Conservation (phyloP, 1,140 invertebrate species). For the Lysiphlebus fabarum region DNA sequence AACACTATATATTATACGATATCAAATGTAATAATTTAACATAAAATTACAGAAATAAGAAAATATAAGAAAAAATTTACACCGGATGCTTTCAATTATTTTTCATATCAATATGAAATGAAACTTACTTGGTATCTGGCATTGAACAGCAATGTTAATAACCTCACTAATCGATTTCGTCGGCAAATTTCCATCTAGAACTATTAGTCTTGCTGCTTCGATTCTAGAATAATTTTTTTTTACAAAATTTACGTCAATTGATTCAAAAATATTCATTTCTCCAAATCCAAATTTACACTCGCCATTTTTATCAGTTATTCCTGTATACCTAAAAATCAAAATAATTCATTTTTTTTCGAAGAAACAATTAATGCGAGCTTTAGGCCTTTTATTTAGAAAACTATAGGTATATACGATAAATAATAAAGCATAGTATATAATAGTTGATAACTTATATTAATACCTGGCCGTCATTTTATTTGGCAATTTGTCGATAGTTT, state of each 20-base stretch:
- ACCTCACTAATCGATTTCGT: conserved; percentile 63
- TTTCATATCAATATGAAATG: not conserved
- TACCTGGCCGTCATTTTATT: conserved; percentile 49
- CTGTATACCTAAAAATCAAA: conserved; percentile 60
- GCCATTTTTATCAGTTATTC: conserved; percentile 68
- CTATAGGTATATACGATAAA: too few species aligned
- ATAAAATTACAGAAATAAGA: too few species aligned
- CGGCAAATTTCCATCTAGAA: conserved; percentile 80
- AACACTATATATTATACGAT: too few species aligned
- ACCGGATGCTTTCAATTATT: too few species aligned
- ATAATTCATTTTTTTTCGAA: conserved; percentile 1
- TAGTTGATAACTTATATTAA: conserved; percentile 4
- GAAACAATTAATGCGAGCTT: too few species aligned
- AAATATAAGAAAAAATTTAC: too few species aligned
- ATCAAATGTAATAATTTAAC: too few species aligned
- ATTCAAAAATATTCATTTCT: conserved; percentile 78
- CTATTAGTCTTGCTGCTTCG: conserved; percentile 64
- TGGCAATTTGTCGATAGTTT: conserved; percentile 38
- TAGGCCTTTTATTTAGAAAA: too few species aligned
- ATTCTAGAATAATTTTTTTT: conserved; percentile 41
- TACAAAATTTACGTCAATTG: conserved; percentile 65
- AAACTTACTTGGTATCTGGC: conserved; percentile 66
- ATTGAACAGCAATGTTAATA: conserved; percentile 60
- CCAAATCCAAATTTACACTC: conserved; percentile 77
- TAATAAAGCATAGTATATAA: too few species aligned